Conservation (phyloP, 2,113 vertebrate genomes). For the Austrofundulus limnaeus region DNA sequence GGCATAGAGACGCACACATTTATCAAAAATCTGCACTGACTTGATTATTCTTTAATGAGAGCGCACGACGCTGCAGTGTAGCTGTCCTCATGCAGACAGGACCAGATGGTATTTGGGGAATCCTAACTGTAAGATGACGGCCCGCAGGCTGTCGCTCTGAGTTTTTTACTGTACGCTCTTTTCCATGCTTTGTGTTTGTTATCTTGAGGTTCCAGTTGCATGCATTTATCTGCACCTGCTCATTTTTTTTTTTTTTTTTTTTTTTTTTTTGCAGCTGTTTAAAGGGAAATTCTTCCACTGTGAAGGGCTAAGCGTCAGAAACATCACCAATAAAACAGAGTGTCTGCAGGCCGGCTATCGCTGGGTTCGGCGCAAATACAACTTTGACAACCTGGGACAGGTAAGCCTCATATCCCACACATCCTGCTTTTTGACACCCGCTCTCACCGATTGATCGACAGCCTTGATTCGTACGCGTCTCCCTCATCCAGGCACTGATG, state of each 20-base stretch:
- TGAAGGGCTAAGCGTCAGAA: slow-evolving; percentile 86
- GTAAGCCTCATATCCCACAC: slow-evolving; percentile 70
- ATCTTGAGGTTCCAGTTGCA: slow-evolving; percentile 5
- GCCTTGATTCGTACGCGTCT: slow-evolving; percentile 22
- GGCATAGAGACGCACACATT: neutral
- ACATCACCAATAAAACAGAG: slow-evolving; percentile 89
- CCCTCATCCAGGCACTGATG: slow-evolving; percentile 70
- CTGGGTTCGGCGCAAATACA: slow-evolving; percentile 94
- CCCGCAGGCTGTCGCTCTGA: slow-evolving; percentile 1
- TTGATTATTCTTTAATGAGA: slow-evolving; percentile 31
- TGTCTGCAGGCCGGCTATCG: slow-evolving; percentile 84
- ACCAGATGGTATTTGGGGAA: slow-evolving; percentile 22
- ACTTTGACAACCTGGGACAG: slow-evolving; percentile 98
- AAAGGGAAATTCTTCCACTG: slow-evolving; percentile 98
- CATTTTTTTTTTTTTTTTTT: too few relatives aligned
- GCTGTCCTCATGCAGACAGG: slow-evolving; percentile 18
- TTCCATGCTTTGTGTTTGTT: slow-evolving; percentile 23
- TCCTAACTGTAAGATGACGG: slow-evolving; percentile 12
- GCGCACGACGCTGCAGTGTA: slow-evolving; percentile 9
- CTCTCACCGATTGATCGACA: slow-evolving; percentile 10
- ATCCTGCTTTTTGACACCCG: slow-evolving; percentile 14
- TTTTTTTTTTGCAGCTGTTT: slow-evolving; percentile 90
- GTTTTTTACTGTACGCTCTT: slow-evolving; percentile 25
- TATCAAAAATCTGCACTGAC: neutral
- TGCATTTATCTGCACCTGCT: slow-evolving; percentile 19